Base-by-base conservation (phyloP, 2,888 invertebrate species). In the Linyphia triangularis region DNA sequence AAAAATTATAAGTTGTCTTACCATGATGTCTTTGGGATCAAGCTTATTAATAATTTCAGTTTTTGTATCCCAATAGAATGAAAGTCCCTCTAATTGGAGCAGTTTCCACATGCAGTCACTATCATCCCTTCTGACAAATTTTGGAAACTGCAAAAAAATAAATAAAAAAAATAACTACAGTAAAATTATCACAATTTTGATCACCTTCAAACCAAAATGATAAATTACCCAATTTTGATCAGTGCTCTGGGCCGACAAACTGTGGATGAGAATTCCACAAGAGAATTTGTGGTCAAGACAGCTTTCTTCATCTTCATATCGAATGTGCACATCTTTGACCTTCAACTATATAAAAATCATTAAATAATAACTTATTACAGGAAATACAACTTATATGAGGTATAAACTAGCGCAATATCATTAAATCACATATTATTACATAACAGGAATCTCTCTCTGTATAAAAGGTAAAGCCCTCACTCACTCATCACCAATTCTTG, bases 291-390 rank as follows among this genome's bases (percentile, higher is more conserved):
- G 94, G 69, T 94, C 94, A 24, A 95, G 94, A 90, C 95, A 94
- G 16, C 96, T 96, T 19, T 95, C 93, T 59, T 95, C 94, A 93
- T 99, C 98, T 94, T 99, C 99, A 93, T 97, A 99, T 5, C 99
- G 95, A 89, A 99, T 95, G 93, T 99, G 99, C 19, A 99, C 98
- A 94, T 99, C 97, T 91, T 95, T 96, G 89, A 99, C 95, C 92
- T 97, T 97, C 69, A 99, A 93, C 95, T 98, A 94, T 88, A 93
- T 92, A 72, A 89, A 82, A 78, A 90, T 70, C 33, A 89, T 83
- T n/a, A n/a, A n/a, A n/a, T n/a, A n/a, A n/a, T n/a, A n/a, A n/a
- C n/a, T n/a, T n/a, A n/a, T n/a, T n/a, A n/a, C n/a, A n/a, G n/a
- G n/a, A n/a, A n/a, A n/a, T n/a, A n/a, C n/a, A n/a, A n/a, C n/a